Evolutionary conservation across 2,797 vertebrate species (phyloP), one percentile per base, ranked within the genome.

Genomic region (Cyprinodon diabolis): DNA sequence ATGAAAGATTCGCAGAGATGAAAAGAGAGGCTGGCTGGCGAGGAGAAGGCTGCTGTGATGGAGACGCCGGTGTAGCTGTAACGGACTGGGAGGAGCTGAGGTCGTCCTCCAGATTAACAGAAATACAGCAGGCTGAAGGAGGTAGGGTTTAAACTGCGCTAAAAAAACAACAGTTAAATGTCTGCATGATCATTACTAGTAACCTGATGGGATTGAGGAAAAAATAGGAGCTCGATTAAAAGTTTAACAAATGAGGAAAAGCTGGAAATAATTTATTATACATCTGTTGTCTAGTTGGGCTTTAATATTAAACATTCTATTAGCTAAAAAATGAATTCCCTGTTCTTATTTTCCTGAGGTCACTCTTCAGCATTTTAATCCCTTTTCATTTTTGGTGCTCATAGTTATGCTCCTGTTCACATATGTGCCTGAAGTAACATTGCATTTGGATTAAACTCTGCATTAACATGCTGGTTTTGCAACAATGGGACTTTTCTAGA

Each of bases 1-100:
- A 85, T 84, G 74, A 91, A 89, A 86, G 79, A 90, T 90, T 84
- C 47, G 84, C 89, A 77, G 75, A 68, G 82, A 74, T 78, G 77
- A 76, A 77, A 72, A 68, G 82, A 54, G 51, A 3, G 67, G 21
- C 68, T n/a, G 65, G 55, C 19, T 2, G 65, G 54, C 77, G n/a
- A 65, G 71, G 37, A 2, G 45, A 73, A 52, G 66, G 52, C 30
- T 40, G 6, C 58, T 51, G 63, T 65, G 76, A 56, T 57, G 74
- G 77, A 75, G 68, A 57, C 23, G 15, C 0, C 51, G 71, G 51
- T 2, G 78, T 30, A 47, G 74, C 63, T 79, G 75, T 48, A 54
- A 30, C 14, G 51, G 51, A 1, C 48, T 7, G 68, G 75, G 71
- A 71, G 77, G 74, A 78, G 74, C 74, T 57, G 72, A 25, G 51